Percentiles rank a stretch among this genome's conserved stretches.
These are phyloP conservation scores for Dipus sagitta DNA, from an alignment of 2,797 vertebrate genomes.

Conservation along the genomic window DNA sequence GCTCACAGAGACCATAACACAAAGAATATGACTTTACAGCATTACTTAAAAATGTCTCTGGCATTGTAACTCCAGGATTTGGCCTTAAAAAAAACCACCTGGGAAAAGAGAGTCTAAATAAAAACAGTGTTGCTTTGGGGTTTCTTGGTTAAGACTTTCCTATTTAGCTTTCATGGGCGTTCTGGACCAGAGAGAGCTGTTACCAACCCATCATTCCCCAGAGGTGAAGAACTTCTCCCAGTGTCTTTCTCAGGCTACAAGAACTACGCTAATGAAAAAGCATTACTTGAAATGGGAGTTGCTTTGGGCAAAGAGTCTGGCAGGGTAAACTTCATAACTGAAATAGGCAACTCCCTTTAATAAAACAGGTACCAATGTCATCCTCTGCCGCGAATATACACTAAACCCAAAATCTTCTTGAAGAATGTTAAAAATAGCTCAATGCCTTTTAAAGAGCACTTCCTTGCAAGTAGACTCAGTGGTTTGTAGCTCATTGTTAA, in stretches of 20 bases:
- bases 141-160: neutral
- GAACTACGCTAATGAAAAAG: neutral
- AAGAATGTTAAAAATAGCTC: conserved; percentile 50
- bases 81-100: conserved; percentile 42
- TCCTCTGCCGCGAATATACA: neutral
- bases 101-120: conserved; percentile 42
- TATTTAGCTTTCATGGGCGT: conserved; percentile 28
- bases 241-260: neutral
- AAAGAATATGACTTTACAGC: conserved; percentile 56
- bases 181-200: neutral
- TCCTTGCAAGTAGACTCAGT: neutral
- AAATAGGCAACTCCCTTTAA: neutral
- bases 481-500: neutral
- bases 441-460: neutral
- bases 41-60: conserved; percentile 33
- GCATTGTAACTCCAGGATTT: conserved; percentile 58
- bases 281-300: neutral
- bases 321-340: neutral
- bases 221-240: neutral
- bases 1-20: neutral
- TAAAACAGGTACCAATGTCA: neutral
- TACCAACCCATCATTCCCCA: neutral
- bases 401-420: neutral
- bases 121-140: conserved; percentile 15
- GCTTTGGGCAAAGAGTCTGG: neutral